Base-by-base conservation (phyloP, 2,888 invertebrate species). In the Chrysolina americana region DNA sequence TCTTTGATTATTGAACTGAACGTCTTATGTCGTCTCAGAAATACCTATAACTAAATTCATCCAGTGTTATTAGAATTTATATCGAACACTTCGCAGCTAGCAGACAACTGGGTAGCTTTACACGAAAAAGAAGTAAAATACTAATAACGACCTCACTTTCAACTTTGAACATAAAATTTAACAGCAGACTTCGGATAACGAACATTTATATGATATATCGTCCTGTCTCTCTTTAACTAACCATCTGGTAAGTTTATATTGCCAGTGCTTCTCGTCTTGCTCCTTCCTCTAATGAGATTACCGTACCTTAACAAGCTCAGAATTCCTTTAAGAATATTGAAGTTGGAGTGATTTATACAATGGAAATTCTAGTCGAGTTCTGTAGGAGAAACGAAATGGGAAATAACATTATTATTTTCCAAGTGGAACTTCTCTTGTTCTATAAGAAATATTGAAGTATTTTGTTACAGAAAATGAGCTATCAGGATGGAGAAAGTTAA, bases 101-200 rank as follows among this genome's bases (percentile, higher is more conserved):
- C 41, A 68, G 28, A 75, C 68, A 75, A 75, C 65, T 65, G 68
- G 74, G 41, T 36, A 68, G 56, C 48, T 68, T 62, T 71, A 44
- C 71, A 68, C 65, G 70, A 62, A 77, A 77, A 76, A 66, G 69
- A 65, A 76, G 63, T 73, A 78, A 73, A 74, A 71, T 65, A 71
- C 64, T 75, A 83, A 83, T 84, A 84, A 84, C 83, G 84, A 81
- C 75, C 78, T 79, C 78, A 79, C 83, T 83, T 81, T 81, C 75
- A 84, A 85, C 83, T 84, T 84, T 79, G 76, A 75, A 81, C 83
- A 83, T 85, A 84, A 85, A 85, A 85, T 85, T 83, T 83, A 83
- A 84, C 84, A 81, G 81, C 82, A 79, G 79, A 80, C 81, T 82
- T 78, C 83, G 79, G 79, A 81, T 81, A 80, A 79, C 74, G 79